Evolutionary conservation across 2,113 vertebrate species (phyloP).

Genomic region (Psettodes erumei): DNA sequence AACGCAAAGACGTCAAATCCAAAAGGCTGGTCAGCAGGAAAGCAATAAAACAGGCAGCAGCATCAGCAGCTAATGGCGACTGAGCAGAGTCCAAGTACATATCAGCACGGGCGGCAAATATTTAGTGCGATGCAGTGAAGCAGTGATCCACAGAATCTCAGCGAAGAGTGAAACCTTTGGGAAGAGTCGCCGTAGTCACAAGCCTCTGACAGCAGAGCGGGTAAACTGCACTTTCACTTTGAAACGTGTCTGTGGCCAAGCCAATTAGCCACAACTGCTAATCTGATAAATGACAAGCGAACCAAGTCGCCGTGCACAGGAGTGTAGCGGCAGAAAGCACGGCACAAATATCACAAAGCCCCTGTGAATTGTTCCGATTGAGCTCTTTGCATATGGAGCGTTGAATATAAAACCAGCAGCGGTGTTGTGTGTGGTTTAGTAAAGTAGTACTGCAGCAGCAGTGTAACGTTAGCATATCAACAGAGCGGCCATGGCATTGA

Average conservation of each 20-base stretch:
- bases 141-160: slow-evolving; percentile 3
- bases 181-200: neutral
- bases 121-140: slow-evolving; percentile 23
- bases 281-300: slow-evolving; percentile 19
- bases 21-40: neutral
- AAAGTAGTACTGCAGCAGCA: neutral
- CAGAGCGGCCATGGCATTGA: neutral
- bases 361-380: neutral
- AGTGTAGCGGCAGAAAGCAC: neutral
- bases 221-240: neutral
- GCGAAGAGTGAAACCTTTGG: neutral
- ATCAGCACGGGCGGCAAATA: slow-evolving; percentile 13
- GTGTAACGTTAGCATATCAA: slow-evolving; percentile 11
- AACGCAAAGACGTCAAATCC: slow-evolving; percentile 3
- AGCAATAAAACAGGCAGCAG: slow-evolving; percentile 9
- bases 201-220: neutral
- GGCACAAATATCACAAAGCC: neutral
- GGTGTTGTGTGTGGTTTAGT: neutral
- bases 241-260: slow-evolving; percentile 17
- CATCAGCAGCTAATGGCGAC: slow-evolving; percentile 13
- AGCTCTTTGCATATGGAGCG: neutral
- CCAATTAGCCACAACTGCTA: slow-evolving; percentile 7
- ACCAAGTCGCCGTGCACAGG: neutral
- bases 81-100: slow-evolving; percentile 16
- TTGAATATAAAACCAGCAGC: neutral